Percentiles rank a stretch among this genome's conserved stretches.
Evolutionary conservation across 2,113 vertebrate genomes (phyloP).

Genomic region (Gymnogyps californianus): DNA sequence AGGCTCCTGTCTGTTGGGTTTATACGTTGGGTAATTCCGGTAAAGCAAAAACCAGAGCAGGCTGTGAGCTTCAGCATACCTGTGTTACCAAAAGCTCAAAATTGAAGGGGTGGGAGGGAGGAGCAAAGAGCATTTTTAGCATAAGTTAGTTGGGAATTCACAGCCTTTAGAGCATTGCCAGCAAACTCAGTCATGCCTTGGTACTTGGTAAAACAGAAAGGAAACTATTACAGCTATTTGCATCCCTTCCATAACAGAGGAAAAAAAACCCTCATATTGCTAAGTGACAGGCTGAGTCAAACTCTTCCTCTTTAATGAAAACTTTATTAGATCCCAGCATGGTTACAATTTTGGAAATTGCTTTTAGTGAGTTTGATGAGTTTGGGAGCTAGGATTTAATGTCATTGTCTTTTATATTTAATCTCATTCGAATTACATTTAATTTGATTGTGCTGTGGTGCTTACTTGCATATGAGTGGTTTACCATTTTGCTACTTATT

Average conservation of each 20-base stretch:
- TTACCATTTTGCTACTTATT: not conserved
- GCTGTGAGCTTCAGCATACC: not conserved
- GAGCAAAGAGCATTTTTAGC: not conserved
- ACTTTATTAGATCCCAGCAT: slow-evolving; percentile 25
- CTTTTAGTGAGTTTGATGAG: not conserved
- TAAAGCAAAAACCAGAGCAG: not conserved
- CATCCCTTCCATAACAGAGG: not conserved
- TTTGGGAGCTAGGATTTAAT: not conserved
- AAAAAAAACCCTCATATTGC: not conserved
- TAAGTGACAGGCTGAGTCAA: not conserved
- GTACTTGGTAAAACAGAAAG: not conserved
- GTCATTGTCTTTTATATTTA: not conserved
- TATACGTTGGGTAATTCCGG: not conserved
- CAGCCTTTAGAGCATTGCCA: not conserved
- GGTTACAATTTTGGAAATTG: not conserved
- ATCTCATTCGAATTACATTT: not conserved
- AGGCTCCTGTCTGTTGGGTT: not conserved
- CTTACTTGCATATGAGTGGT: not conserved
- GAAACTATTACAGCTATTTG: not conserved
- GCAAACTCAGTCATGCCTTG: not conserved
- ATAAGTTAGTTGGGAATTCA: not conserved
- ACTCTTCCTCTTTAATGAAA: not conserved
- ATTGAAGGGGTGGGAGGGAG: not conserved
- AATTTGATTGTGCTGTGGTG: not conserved
- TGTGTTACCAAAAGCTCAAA: not conserved